phyloP scores from a whole-genome alignment of 2,888 invertebrate genomes.

The Acanthosepion pharaonis region DNA sequence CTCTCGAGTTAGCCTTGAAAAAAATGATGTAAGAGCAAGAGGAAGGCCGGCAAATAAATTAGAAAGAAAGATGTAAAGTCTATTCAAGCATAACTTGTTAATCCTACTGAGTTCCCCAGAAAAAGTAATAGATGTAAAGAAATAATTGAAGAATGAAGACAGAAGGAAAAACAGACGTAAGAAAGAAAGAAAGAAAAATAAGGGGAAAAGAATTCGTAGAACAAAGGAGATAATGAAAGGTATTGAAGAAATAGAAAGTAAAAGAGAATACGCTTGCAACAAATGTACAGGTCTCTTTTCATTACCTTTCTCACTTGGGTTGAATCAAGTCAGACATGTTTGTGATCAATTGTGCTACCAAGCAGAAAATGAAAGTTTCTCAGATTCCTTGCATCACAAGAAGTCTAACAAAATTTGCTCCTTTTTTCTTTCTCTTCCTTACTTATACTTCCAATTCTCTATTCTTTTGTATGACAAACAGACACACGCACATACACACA shows the following conservation, averaged over 20 bases:
- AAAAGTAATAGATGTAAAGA: background rate
- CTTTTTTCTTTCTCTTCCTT: background rate
- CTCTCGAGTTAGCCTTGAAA: background rate
- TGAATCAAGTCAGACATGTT: conserved; percentile 13
- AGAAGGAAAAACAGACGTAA: background rate
- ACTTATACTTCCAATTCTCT: background rate
- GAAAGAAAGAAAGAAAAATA: background rate
- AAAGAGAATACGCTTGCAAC: background rate
- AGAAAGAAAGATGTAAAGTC: background rate
- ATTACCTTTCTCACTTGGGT: conserved; percentile 4
- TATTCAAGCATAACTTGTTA: background rate
- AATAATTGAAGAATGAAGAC: background rate
- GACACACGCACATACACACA: background rate
- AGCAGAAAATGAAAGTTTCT: conserved; percentile 33
- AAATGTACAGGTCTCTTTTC: background rate
- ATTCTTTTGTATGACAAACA: background rate
- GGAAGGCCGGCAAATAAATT: background rate
- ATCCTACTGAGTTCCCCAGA: background rate
- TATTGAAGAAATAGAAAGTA: background rate
- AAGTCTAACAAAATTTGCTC: conserved; percentile 15
- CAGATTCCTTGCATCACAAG: background rate
- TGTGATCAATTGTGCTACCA: background rate
- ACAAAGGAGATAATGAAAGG: background rate
- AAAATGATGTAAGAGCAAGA: background rate
- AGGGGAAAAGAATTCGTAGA: background rate